These are phyloP conservation scores for Menidia beryllina DNA, from an alignment of 2,113 vertebrate genomes.

Conservation along the genomic window DNA sequence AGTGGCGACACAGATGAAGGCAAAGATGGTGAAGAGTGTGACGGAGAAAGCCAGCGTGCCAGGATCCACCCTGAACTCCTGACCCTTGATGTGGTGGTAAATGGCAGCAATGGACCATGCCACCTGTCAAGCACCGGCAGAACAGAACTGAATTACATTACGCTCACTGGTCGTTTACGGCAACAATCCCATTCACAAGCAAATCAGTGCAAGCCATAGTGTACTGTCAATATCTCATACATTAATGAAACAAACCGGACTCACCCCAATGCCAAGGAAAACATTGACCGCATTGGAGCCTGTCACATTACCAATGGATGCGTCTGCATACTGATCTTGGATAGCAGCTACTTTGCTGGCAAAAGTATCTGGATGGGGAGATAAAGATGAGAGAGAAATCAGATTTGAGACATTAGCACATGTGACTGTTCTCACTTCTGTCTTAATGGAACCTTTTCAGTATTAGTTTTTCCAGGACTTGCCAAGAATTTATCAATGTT, in stretches of 20 bases:
- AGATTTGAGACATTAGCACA: neutral
- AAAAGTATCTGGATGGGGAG: conserved; percentile 88
- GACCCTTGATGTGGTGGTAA: conserved; percentile 89
- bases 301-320: conserved; percentile 97
- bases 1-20: conserved; percentile 92
- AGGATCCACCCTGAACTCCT: conserved; percentile 90
- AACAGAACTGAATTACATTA: conserved; percentile 1
- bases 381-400: neutral
- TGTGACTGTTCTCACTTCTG: too few relatives aligned
- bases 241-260: conserved; percentile 25
- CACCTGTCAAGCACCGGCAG: conserved; percentile 69
- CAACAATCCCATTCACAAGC: neutral
- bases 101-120: conserved; percentile 99
- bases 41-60: conserved; percentile 97
- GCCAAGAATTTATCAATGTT: neutral
- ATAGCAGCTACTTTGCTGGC: conserved; percentile 98
- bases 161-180: accelerated
- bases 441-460: neutral
- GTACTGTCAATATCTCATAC: neutral
- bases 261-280: conserved; percentile 96
- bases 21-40: conserved; percentile 99
- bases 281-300: conserved; percentile 99
- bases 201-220: conserved; percentile 1
- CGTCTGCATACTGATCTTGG: conserved; percentile 97
- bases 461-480: neutral